Evolutionary conservation across 2,888 invertebrate species (phyloP), one percentile per base, ranked within the genome.

Genomic region (Harpalus rufipes): DNA sequence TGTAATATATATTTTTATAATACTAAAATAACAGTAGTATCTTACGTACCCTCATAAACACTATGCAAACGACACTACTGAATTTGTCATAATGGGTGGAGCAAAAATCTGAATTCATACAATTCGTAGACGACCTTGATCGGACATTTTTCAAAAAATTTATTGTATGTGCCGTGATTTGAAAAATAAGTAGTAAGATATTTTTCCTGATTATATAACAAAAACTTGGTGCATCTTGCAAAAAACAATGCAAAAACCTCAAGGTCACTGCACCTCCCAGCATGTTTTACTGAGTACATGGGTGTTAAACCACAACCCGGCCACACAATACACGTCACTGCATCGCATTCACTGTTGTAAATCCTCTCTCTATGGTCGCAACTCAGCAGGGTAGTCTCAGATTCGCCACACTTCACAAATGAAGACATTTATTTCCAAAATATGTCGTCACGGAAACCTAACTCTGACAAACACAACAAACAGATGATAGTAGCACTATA

Each of bases 391-490:
- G 41, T 63, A 21, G 39, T 44, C 80, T 41, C 63, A 76, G 18
- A 84, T 84, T 84, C 76, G 84, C 63, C 14, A 84, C 61, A 76
- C 76, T 63, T 44, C 61, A 78, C 83, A 86, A 86, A 87, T 86
- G 86, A 85, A 86, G 86, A 87, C 87, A 79, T 87, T 86, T 87
- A 87, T 86, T 87, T 87, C 86, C 86, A 85, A 86, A 86, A 87
- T 86, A 87, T 84, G 85, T 86, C 85, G 86, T 86, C 85, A 81
- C 84, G 81, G 86, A 87, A 86, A 88, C 88, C 87, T 85, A 86
- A 86, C 82, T 86, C 86, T 88, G 87, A 87, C 88, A 87, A 85
- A 74, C 85, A 39, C 18, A 41, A 61, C 41, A 81, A 65, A 81
- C 63, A 65, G 41, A 39, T 59, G 21, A 63, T 65, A 61, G 18